Percentiles rank a stretch among this genome's conserved stretches.
Conservation (phyloP, 2,797 vertebrate genomes). For the Meda fulgida region DNA sequence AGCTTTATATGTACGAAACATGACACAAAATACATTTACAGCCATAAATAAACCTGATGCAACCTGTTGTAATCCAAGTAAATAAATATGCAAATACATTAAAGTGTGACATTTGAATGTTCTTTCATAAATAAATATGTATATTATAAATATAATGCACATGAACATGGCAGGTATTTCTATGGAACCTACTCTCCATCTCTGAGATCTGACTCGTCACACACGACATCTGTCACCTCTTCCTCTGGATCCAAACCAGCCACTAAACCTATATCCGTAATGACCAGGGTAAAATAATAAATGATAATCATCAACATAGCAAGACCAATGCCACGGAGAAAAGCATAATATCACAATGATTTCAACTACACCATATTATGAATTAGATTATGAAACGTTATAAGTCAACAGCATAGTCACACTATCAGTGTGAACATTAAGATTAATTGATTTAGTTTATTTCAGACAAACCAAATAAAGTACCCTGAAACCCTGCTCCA, state of each 20-base stretch:
- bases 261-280: conserved; percentile 14
- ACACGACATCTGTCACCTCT: conserved; percentile 72
- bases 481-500: background rate
- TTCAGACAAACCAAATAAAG: background rate
- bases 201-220: conserved; percentile 77
- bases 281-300: background rate
- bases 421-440: background rate
- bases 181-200: conserved; percentile 84
- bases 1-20: background rate
- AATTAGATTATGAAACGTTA: background rate
- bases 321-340: background rate
- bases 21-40: background rate
- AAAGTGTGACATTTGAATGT: background rate
- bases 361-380: background rate
- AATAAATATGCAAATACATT: background rate
- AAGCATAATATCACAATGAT: background rate
- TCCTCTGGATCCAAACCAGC: conserved; percentile 67
- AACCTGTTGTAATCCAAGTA: background rate
- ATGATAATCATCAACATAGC: background rate
- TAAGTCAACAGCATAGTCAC: background rate
- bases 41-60: background rate
- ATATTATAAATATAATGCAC: background rate
- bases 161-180: background rate
- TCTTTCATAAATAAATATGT: background rate
- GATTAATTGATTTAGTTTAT: background rate